Conservation (phyloP, 1,140 invertebrate genomes). For the Drosophila sturtevanti region DNA sequence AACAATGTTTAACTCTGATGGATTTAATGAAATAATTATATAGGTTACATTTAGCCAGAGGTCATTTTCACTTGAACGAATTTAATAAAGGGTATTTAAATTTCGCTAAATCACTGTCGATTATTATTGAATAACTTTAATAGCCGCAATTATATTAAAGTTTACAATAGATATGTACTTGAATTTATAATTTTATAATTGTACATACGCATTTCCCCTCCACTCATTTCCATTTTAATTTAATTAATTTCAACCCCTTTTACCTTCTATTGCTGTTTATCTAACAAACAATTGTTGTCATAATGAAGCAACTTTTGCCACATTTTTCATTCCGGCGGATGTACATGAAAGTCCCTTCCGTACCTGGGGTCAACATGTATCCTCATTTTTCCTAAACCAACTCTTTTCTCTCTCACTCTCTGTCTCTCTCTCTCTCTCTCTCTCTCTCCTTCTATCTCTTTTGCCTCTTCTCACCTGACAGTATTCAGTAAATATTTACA, state of each 20-base stretch:
- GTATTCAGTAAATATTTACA: constrained; percentile 55
- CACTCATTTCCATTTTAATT: constrained; percentile 16
- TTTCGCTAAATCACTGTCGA: not conserved
- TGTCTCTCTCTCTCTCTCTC: not conserved
- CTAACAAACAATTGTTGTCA: constrained; percentile 42
- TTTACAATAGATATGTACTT: not conserved
- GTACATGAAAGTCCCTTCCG: constrained; percentile 47
- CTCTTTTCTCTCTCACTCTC: not conserved
- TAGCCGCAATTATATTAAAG: not conserved
- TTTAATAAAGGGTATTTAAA: not conserved
- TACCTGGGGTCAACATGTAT: constrained; percentile 48
- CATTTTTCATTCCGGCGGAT: constrained; percentile 39
- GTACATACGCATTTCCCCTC: constrained; percentile 5
- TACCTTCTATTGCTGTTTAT: constrained; percentile 38
- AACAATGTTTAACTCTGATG: no score
- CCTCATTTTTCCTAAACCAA: not conserved
- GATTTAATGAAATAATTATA: no score
- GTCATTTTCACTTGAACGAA: no score
- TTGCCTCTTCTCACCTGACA: not conserved
- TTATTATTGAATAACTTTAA: not conserved
- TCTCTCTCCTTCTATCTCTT: constrained; percentile 17
- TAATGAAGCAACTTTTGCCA: constrained; percentile 64
- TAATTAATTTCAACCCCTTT: constrained; percentile 54
- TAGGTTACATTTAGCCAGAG: no score
- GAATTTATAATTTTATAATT: constrained; percentile 5